Percentiles rank a stretch among this genome's conserved stretches.
phyloP scores from a whole-genome alignment of 2,888 invertebrate species.

The Steromphala cineraria region DNA sequence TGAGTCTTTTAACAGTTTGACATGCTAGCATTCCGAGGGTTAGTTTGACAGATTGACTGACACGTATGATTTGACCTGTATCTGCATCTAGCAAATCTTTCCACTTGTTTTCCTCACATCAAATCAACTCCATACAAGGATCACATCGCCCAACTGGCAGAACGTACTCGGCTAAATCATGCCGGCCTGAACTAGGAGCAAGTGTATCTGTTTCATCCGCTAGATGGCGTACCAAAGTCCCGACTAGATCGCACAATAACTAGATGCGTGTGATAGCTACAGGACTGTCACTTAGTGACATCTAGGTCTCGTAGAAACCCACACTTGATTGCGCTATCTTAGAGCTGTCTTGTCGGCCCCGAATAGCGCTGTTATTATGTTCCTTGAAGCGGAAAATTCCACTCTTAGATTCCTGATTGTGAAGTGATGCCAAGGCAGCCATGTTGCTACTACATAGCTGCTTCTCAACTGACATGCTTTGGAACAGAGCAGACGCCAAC shows the following conservation, averaged over 20 bases:
- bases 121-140: too few species aligned
- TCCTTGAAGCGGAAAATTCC: background rate
- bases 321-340: constrained; percentile 15
- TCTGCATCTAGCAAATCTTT: too few species aligned
- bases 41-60: too few species aligned
- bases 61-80: too few species aligned
- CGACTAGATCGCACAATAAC: background rate
- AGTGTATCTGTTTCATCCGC: background rate
- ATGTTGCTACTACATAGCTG: background rate
- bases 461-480: too few species aligned
- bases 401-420: constrained; percentile 6
- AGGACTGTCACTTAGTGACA: constrained; percentile 1
- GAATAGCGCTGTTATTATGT: background rate
- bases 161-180: too few species aligned
- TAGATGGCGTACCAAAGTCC: background rate
- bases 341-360: background rate
- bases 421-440: background rate
- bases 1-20: too few species aligned
- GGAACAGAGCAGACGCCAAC: too few species aligned
- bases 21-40: too few species aligned
- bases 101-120: too few species aligned
- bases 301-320: background rate
- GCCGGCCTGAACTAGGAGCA: background rate
- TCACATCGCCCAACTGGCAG: too few species aligned
- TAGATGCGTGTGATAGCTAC: background rate